Evolutionary conservation across 2,113 vertebrate genomes (phyloP).

Genomic region (Clarias magur): DNA sequence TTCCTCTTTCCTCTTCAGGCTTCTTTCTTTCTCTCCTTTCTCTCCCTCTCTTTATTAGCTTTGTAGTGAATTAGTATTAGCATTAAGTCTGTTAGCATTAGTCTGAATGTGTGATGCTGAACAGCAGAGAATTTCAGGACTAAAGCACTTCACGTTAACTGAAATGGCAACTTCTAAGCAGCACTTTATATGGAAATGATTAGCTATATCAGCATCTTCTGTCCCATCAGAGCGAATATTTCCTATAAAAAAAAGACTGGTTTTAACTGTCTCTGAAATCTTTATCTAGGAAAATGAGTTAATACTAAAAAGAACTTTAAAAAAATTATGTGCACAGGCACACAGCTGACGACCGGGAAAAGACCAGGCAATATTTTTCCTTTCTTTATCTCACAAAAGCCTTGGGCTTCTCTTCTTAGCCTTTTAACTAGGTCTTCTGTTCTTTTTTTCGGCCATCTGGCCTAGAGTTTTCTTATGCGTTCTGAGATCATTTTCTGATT

Average conservation of each 20-base stretch:
- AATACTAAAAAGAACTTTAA: background rate
- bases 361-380: background rate
- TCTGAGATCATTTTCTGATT: background rate
- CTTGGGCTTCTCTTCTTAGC: background rate
- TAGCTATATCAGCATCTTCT: background rate
- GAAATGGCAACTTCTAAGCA: too few species aligned
- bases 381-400: background rate
- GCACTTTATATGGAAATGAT: background rate
- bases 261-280: background rate
- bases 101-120: background rate
- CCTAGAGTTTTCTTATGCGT: background rate
- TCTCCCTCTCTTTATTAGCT: background rate
- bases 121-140: background rate
- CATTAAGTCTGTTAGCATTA: background rate
- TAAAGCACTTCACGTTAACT: background rate
- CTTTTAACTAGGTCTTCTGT: background rate
- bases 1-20: background rate
- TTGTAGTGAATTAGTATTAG: conserved; percentile 5
- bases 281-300: background rate
- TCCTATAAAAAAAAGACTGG: background rate
- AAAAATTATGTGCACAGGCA: background rate
- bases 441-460: background rate
- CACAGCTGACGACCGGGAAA: background rate
- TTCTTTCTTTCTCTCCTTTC: background rate
- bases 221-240: background rate